Evolutionary conservation across 2,888 invertebrate genomes (phyloP).

Genomic region (Abscondita cerata): DNA sequence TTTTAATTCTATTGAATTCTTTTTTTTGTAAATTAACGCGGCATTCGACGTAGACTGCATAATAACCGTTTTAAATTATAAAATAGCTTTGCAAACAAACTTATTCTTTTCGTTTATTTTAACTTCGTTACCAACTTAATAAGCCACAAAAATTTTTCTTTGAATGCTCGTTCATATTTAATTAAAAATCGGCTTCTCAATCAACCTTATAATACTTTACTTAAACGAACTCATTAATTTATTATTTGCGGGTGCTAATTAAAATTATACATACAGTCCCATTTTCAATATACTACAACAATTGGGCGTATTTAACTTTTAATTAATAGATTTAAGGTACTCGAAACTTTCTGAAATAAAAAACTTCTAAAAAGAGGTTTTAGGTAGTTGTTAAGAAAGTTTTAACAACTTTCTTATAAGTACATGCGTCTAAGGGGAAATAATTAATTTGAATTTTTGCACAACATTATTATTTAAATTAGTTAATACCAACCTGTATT

Average conservation of each 20-base stretch:
- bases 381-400: conserved; percentile 22
- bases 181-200: no score
- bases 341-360: conserved; percentile 18
- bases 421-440: conserved; percentile 12
- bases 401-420: conserved; percentile 29
- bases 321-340: conserved; percentile 23
- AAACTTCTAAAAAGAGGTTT: conserved; percentile 21
- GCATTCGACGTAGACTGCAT: no score
- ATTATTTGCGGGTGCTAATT: conserved; percentile 6
- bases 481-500: conserved; percentile 17
- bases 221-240: background rate
- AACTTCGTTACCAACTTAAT: no score
- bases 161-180: no score
- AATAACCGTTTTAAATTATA: no score
- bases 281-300: conserved; percentile 18
- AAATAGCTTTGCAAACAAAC: no score
- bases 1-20: no score
- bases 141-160: no score
- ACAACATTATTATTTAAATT: conserved; percentile 24
- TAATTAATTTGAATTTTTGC: conserved; percentile 27
- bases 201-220: background rate
- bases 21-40: no score
- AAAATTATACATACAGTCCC: conserved; percentile 5
- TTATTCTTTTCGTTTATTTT: no score
- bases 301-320: conserved; percentile 27